Conservation (phyloP, 1,140 invertebrate genomes). For the Elymnias hypermnestra region DNA sequence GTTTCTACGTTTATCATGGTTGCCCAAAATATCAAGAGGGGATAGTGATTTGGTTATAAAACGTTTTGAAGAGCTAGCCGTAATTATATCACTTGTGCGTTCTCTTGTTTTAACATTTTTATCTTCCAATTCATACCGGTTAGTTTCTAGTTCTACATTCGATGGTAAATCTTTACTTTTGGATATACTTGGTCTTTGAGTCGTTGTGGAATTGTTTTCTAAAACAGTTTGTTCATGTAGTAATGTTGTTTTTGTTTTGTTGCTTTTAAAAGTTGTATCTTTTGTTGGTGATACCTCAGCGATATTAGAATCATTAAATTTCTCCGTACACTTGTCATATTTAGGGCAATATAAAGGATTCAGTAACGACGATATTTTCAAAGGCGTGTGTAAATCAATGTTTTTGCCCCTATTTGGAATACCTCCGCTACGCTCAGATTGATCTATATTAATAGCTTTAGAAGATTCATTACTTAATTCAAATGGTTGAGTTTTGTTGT, state of each 20-base stretch:
- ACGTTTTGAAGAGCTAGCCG: no score
- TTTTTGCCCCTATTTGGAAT: conserved; percentile 3
- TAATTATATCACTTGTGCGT: conserved; percentile 5
- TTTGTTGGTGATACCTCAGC: conserved; percentile 12
- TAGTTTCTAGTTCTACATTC: background rate
- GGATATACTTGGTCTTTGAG: background rate
- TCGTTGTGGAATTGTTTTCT: no score
- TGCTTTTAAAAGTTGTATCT: background rate
- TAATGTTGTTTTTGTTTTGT: background rate
- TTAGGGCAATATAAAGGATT: conserved; percentile 48
- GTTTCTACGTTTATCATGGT: conserved; percentile 45
- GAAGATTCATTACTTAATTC: conserved; percentile 4
- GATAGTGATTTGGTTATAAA: no score
- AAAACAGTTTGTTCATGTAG: no score
- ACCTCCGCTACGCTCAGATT: no score
- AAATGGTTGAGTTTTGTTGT: conserved; percentile 6
- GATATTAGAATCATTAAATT: conserved; percentile 1
- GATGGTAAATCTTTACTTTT: background rate
- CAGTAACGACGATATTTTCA: conserved; percentile 58
- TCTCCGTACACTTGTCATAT: conserved; percentile 1
- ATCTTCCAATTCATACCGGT: no score
- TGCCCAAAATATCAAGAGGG: conserved; percentile 27
- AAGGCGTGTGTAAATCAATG: conserved; percentile 35
- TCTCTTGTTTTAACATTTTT: conserved; percentile 2
- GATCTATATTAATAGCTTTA: background rate